These are phyloP conservation scores for Drosophila meridionalis DNA, from an alignment of 2,888 invertebrate species.

Conservation along the genomic window DNA sequence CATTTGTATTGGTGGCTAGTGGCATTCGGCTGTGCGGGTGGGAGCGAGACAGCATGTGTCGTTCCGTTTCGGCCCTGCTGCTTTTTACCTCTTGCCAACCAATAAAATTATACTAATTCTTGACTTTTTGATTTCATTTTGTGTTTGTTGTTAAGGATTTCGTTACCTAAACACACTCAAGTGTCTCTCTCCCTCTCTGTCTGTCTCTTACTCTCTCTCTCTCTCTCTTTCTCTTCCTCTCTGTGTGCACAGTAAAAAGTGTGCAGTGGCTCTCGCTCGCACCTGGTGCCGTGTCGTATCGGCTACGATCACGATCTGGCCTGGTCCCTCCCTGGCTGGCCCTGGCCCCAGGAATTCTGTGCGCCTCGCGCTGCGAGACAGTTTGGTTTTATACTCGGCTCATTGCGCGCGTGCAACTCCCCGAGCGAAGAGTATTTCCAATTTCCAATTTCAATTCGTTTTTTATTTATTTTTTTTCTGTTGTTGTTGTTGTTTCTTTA, in stretches of 20 bases:
- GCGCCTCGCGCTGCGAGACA: conserved; percentile 66
- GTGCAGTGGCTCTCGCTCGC: conserved; percentile 59
- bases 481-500: neutral
- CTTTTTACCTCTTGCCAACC: conserved; percentile 73
- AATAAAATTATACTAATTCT: conserved; percentile 83
- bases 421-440: conserved; percentile 40
- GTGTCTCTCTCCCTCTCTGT: neutral
- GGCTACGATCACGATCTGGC: conserved; percentile 38
- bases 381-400: conserved; percentile 80
- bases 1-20: conserved; percentile 44
- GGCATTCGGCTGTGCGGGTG: conserved; percentile 42
- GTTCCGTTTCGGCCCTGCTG: conserved; percentile 49
- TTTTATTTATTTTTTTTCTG: neutral
- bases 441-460: conserved; percentile 10
- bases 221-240: neutral
- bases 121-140: conserved; percentile 79
- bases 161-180: conserved; percentile 70
- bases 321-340: conserved; percentile 66
- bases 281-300: conserved; percentile 29
- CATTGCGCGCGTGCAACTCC: conserved; percentile 76
- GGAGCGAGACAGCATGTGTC: conserved; percentile 68
- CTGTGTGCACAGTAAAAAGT: conserved; percentile 36
- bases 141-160: conserved; percentile 76
- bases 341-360: conserved; percentile 72
- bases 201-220: neutral